These are phyloP conservation scores for Apotomis betuletana DNA, from an alignment of 2,888 invertebrate genomes.

Conservation along the genomic window DNA sequence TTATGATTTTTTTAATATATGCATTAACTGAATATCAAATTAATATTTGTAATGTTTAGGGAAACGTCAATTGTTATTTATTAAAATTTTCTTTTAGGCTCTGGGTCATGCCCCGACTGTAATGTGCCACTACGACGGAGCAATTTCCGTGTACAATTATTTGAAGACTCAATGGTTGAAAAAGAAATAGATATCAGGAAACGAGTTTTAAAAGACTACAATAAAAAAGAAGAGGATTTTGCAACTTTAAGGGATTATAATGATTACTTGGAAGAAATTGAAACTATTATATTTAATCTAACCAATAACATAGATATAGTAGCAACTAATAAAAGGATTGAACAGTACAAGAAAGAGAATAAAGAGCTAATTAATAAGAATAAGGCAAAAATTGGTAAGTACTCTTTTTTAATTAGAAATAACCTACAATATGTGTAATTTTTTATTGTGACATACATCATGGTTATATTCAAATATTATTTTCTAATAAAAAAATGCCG, in stretches of 20 bases:
- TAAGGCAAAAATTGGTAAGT: constrained; percentile 86
- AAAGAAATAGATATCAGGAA: constrained; percentile 98
- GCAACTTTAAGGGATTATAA: constrained; percentile 92
- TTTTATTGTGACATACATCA: too few species aligned
- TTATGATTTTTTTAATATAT: too few species aligned
- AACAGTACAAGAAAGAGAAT: constrained; percentile 95
- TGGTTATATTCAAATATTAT: too few species aligned
- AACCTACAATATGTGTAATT: too few species aligned
- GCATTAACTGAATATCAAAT: too few species aligned
- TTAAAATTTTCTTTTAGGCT: constrained; percentile 87
- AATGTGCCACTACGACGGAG: constrained; percentile 92
- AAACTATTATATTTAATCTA: constrained; percentile 95
- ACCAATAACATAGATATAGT: constrained; percentile 94
- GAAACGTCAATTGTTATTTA: background rate
- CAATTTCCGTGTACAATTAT: constrained; percentile 96
- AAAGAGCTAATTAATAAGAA: constrained; percentile 92
- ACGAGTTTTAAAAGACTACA: constrained; percentile 94
- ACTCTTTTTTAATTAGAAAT: too few species aligned
- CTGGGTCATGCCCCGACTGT: constrained; percentile 97
- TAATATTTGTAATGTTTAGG: background rate
- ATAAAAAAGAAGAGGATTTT: constrained; percentile 98
- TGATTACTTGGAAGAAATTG: constrained; percentile 98
- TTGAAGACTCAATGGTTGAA: constrained; percentile 98
- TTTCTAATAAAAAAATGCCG: too few species aligned
- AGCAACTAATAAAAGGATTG: constrained; percentile 94